phyloP scores from a whole-genome alignment of 2,113 vertebrate genomes.

The Anguilla japonica region DNA sequence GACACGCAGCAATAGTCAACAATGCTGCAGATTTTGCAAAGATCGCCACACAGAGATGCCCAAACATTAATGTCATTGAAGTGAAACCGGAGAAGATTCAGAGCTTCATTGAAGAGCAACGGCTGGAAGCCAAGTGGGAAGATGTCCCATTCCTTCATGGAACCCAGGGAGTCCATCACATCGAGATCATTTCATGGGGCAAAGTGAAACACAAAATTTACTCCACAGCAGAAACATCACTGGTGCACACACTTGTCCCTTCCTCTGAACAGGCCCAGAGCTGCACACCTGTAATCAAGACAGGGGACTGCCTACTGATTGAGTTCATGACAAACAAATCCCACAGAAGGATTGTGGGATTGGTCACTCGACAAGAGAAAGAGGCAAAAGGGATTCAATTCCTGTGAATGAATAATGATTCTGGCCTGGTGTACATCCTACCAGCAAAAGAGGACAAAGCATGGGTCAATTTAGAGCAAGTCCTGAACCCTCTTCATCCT shows the following conservation, averaged over 20 bases:
- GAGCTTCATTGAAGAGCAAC: background rate
- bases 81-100: background rate
- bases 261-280: background rate
- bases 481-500: background rate
- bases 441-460: background rate
- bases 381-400: too few relatives aligned
- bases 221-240: background rate
- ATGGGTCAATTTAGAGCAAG: background rate
- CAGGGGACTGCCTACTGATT: slow-evolving; percentile 12
- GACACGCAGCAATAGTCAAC: background rate
- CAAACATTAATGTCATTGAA: background rate
- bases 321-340: background rate
- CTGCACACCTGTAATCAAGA: background rate
- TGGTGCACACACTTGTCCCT: background rate
- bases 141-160: background rate
- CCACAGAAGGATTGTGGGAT: slow-evolving; percentile 1
- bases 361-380: background rate
- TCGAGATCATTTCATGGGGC: background rate
- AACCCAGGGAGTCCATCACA: slow-evolving; percentile 12
- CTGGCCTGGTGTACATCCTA: background rate
- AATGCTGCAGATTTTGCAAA: background rate
- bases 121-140: slow-evolving; percentile 13
- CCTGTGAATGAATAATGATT: too few relatives aligned
- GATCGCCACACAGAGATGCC: background rate
- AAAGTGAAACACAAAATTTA: background rate